phyloP scores from a whole-genome alignment of 2,797 vertebrate genomes.

The Valencia hispanica region DNA sequence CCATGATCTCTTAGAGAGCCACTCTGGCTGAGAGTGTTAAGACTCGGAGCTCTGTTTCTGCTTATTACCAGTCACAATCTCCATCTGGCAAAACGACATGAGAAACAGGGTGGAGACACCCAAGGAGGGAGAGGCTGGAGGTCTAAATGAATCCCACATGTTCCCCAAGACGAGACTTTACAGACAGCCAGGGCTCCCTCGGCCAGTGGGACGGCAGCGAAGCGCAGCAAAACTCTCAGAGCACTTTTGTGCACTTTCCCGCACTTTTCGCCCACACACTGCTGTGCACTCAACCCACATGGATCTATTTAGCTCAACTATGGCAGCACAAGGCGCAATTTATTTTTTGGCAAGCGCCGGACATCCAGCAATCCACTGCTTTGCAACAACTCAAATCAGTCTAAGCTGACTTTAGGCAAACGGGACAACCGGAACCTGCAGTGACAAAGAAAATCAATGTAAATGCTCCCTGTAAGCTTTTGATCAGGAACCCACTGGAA shows the following conservation, averaged over 20 bases:
- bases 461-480: slow-evolving; percentile 17
- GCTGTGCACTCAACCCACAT: slow-evolving; percentile 62
- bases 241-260: slow-evolving; percentile 67
- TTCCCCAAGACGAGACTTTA: slow-evolving; percentile 68
- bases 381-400: slow-evolving; percentile 44
- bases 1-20: slow-evolving; percentile 41
- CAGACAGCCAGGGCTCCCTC: slow-evolving; percentile 46
- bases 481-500: slow-evolving; percentile 32
- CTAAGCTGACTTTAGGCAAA: slow-evolving; percentile 45
- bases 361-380: slow-evolving; percentile 46
- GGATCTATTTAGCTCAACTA: slow-evolving; percentile 68
- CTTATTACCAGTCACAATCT: slow-evolving; percentile 67
- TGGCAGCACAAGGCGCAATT: slow-evolving; percentile 64
- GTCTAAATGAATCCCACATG: slow-evolving; percentile 83
- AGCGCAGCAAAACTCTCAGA: slow-evolving; percentile 37
- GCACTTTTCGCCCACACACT: slow-evolving; percentile 73
- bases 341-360: slow-evolving; percentile 51
- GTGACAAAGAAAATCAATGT: slow-evolving; percentile 13
- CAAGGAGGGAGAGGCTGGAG: slow-evolving; percentile 70
- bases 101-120: slow-evolving; percentile 75
- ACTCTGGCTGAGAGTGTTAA: slow-evolving; percentile 39
- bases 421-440: slow-evolving; percentile 34
- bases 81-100: slow-evolving; percentile 66
- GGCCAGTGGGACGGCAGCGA: slow-evolving; percentile 35
- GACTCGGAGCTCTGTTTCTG: slow-evolving; percentile 66